Conservation (phyloP, 1,140 invertebrate genomes). For the Apis mellifera region DNA sequence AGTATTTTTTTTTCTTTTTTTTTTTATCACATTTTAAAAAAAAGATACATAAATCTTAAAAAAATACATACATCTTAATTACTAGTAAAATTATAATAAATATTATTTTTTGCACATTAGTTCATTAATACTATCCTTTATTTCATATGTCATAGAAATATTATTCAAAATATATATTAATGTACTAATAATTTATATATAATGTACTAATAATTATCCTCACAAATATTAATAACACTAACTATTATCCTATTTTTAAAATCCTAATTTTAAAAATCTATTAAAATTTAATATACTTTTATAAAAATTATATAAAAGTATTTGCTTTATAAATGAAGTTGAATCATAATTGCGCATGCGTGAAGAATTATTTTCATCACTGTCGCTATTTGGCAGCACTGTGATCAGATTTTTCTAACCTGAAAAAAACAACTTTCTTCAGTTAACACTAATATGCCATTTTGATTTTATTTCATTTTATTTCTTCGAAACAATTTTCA, state of each 20-base stretch:
- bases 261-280: not conserved
- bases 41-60: too few species aligned
- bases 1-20: not conserved
- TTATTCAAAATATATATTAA: not conserved
- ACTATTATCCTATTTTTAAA: not conserved
- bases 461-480: too few species aligned
- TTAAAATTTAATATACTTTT: not conserved
- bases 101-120: not conserved
- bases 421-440: not conserved
- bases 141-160: not conserved
- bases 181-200: too few species aligned
- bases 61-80: not conserved
- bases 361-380: not conserved
- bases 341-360: not conserved
- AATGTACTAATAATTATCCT: too few species aligned
- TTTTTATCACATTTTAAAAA: not conserved
- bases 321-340: too few species aligned
- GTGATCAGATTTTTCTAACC: slow-evolving; percentile 14
- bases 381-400: not conserved
- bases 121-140: not conserved
- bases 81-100: not conserved
- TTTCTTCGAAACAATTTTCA: slow-evolving; percentile 17
- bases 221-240: not conserved
- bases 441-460: too few species aligned
- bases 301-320: not conserved